Conservation (phyloP, 2,113 vertebrate species). For the Melierax canorus region DNA sequence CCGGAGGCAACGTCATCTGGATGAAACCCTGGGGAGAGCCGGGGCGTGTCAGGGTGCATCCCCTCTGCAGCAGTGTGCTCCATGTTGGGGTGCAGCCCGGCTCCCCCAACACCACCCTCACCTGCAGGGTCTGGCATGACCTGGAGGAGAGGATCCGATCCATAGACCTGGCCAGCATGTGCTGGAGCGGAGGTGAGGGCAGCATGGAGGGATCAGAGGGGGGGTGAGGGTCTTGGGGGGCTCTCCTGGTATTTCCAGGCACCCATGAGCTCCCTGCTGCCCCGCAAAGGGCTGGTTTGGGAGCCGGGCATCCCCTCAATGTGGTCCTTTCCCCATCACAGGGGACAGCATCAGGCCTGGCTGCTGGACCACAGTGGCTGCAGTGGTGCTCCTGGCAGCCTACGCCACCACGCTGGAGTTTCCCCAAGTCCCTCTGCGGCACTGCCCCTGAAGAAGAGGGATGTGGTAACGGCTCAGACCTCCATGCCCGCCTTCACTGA, state of each 20-base stretch:
- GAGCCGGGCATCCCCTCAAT: not conserved
- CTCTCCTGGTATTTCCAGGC: not conserved
- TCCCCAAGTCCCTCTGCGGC: fast-evolving
- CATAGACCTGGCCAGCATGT: not conserved
- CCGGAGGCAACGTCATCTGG: not conserved
- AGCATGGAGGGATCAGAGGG: not conserved
- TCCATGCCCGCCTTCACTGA: fast-evolving
- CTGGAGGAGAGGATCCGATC: not conserved
- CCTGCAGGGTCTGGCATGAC: not conserved
- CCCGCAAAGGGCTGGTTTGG: not conserved
- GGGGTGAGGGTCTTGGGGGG: not conserved
- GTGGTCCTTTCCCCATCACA: not conserved
- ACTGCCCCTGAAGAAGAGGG: not conserved
- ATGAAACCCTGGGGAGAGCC: not conserved
- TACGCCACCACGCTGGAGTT: not conserved
- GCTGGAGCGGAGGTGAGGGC: not conserved
- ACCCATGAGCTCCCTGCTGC: not conserved
- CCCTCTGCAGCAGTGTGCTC: not conserved
- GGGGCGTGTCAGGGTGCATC: not conserved
- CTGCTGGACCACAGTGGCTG: not conserved
- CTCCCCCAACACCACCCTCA: not conserved
- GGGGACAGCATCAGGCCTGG: not conserved
- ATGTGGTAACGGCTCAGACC: not conserved
- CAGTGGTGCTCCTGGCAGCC: not conserved
- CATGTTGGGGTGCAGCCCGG: not conserved